Conservation (phyloP, 2,797 vertebrate species). For the Varecia variegata region DNA sequence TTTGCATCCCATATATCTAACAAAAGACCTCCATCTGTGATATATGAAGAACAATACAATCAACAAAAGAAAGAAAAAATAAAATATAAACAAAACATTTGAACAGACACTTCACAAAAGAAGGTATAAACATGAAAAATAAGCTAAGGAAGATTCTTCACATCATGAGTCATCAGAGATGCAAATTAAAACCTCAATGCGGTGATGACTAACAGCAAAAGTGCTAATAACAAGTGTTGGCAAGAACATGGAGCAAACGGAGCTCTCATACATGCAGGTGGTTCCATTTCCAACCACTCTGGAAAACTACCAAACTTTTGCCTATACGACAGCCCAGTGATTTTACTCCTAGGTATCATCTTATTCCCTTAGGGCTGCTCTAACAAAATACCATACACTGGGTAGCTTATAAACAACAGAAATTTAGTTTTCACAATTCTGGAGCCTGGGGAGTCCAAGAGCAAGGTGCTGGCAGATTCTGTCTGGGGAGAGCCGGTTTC, state of each 20-base stretch:
- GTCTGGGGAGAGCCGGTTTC: neutral
- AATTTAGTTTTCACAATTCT: neutral
- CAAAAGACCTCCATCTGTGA: neutral
- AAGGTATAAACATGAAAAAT: neutral
- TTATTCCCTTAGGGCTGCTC: neutral
- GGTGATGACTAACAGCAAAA: neutral
- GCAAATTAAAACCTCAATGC: neutral
- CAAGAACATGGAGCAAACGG: neutral
- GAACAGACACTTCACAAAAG: neutral
- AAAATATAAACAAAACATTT: neutral
- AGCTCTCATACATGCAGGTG: accelerated
- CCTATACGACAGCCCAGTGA: neutral
- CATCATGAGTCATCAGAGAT: neutral
- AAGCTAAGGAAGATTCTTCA: neutral
- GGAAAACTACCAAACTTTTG: neutral
- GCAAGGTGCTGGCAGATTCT: neutral
- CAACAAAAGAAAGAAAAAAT: neutral
- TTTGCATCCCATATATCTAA: neutral
- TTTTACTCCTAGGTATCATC: neutral
- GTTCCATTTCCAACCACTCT: neutral
- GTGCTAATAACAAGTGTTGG: neutral
- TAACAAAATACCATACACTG: neutral
- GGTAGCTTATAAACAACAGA: neutral
- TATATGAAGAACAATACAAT: neutral
- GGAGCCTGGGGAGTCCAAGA: neutral